These are phyloP conservation scores for Aselliscus stoliczkanus DNA, from an alignment of 2,797 vertebrate species.

Conservation along the genomic window DNA sequence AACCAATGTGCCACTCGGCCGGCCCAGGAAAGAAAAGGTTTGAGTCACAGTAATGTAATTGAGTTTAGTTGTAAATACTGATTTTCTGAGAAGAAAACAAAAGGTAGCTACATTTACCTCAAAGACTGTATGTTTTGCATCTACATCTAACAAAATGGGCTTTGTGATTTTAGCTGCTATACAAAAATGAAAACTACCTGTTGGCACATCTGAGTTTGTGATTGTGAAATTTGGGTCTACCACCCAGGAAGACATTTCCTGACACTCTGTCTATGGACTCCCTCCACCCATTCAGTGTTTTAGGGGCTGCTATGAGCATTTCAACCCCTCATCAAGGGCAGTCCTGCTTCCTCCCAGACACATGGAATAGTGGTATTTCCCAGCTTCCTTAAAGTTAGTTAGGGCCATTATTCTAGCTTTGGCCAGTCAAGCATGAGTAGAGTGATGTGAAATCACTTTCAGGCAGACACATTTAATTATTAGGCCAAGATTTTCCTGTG, in stretches of 20 bases:
- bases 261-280: rapidly evolving
- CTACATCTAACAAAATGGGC: neutral
- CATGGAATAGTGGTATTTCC: neutral
- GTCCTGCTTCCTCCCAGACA: neutral
- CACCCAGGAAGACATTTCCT: neutral
- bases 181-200: neutral
- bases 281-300: neutral
- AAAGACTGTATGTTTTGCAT: neutral
- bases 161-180: neutral
- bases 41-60: neutral
- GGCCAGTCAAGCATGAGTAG: neutral
- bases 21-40: neutral
- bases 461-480: neutral
- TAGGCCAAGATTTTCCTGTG: neutral
- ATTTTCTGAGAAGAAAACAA: neutral
- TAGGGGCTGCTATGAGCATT: neutral
- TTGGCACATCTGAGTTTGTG: neutral
- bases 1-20: too few relatives aligned
- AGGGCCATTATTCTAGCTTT: neutral
- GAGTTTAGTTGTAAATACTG: neutral
- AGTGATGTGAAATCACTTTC: neutral
- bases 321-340: neutral
- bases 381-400: neutral
- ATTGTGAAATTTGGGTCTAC: neutral
- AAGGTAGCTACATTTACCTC: neutral